Conservation (phyloP, 2,113 vertebrate genomes). For the Actenoides lindsayi region DNA sequence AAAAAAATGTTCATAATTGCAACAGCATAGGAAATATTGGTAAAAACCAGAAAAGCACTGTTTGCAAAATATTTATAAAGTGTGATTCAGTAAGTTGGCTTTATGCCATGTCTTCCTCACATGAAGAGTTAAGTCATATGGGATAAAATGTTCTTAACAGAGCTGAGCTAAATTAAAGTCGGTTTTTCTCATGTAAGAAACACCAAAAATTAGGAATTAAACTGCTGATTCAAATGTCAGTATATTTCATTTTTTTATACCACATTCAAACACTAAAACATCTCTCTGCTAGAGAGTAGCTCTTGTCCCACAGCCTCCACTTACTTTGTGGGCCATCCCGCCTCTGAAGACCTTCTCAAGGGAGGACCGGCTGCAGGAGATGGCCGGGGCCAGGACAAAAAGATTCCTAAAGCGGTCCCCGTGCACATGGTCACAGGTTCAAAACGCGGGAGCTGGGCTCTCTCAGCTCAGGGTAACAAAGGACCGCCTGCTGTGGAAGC, state of each 20-base stretch:
- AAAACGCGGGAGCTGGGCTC: rapidly evolving
- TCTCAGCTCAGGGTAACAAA: rapidly evolving
- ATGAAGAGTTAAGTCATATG: neutral
- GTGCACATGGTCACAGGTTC: rapidly evolving
- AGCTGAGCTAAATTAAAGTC: neutral
- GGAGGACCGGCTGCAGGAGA: rapidly evolving
- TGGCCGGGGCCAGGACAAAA: neutral
- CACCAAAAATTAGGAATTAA: neutral
- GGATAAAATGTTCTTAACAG: neutral
- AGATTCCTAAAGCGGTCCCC: neutral
- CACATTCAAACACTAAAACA: rapidly evolving
- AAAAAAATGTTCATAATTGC: neutral
- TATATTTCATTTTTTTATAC: neutral
- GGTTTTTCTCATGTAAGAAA: neutral
- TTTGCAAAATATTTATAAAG: neutral
- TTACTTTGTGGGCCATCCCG: rapidly evolving
- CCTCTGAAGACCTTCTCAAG: rapidly evolving
- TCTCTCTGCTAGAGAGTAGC: neutral
- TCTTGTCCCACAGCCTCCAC: neutral
- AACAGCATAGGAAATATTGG: neutral
- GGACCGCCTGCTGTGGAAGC: rapidly evolving
- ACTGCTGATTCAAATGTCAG: neutral
- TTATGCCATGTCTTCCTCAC: neutral
- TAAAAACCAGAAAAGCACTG: neutral
- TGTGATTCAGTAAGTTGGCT: neutral